Evolutionary conservation across 2,888 invertebrate genomes (phyloP).

Genomic region (Parthenolecanium corni): DNA sequence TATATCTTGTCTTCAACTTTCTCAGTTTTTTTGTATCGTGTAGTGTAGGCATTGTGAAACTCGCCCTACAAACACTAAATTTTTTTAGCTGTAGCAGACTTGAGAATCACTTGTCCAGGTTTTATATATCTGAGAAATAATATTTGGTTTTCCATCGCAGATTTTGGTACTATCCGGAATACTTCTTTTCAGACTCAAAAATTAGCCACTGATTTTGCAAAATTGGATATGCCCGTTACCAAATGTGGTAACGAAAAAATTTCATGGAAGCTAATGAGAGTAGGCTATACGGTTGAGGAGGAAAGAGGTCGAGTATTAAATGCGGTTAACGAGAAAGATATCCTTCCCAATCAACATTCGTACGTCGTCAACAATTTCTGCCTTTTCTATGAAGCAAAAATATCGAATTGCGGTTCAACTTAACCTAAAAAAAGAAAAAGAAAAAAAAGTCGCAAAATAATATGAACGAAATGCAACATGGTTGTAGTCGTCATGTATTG

Average conservation of each 20-base stretch:
- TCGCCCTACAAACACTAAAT: too few relatives aligned
- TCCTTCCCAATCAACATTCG: constrained; percentile 24
- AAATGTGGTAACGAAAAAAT: background rate
- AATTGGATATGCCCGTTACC: too few relatives aligned
- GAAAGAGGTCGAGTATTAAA: constrained; percentile 18
- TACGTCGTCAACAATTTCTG: constrained; percentile 18
- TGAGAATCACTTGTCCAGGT: too few relatives aligned
- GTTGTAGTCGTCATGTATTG: constrained; percentile 27
- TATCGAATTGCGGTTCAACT: constrained; percentile 28
- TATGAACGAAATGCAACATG: constrained; percentile 27
- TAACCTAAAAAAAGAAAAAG: constrained; percentile 20
- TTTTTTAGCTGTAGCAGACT: too few relatives aligned
- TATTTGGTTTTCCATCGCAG: too few relatives aligned
- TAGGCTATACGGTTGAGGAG: constrained; percentile 1
- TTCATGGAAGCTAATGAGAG: background rate
- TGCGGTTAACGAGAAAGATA: constrained; percentile 21
- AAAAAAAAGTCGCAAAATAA: constrained; percentile 24
- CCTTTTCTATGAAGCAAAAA: constrained; percentile 18
- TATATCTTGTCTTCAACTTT: too few relatives aligned
- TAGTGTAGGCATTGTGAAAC: too few relatives aligned
- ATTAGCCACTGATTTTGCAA: too few relatives aligned
- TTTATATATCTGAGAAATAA: too few relatives aligned
- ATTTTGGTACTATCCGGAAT: too few relatives aligned
- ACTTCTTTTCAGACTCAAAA: too few relatives aligned
- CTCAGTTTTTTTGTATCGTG: too few relatives aligned